phyloP scores from a whole-genome alignment of 2,113 vertebrate species.

The Mobula hypostoma region DNA sequence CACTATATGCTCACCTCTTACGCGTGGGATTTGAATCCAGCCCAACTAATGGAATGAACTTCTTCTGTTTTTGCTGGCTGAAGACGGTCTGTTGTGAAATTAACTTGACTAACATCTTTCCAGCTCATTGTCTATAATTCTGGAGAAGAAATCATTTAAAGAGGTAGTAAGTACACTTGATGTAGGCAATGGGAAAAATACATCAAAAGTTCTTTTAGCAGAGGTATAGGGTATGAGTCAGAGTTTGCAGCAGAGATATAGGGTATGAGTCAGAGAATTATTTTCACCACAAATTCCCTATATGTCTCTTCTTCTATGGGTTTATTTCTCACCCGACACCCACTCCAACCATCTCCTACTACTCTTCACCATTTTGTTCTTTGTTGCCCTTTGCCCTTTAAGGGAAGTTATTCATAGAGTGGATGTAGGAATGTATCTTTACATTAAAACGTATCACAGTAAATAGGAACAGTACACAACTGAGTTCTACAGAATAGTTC shows the following conservation, averaged over 20 bases:
- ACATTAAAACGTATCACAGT: too few species aligned
- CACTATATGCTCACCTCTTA: background rate
- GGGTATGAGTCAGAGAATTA: background rate
- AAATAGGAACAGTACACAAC: too few species aligned
- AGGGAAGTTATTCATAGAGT: too few species aligned
- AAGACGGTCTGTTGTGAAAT: background rate
- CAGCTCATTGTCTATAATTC: background rate
- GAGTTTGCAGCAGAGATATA: background rate
- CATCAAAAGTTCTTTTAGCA: background rate
- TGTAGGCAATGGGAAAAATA: background rate
- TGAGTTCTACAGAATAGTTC: too few species aligned
- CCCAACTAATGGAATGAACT: background rate
- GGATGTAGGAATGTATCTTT: too few species aligned
- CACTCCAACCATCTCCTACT: too few species aligned
- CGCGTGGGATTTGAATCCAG: background rate
- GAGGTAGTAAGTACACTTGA: background rate
- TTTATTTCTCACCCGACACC: too few species aligned
- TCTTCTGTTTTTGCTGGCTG: background rate
- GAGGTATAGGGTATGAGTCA: background rate
- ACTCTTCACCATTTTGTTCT: too few species aligned
- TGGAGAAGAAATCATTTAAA: background rate
- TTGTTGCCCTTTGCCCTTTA: too few species aligned
- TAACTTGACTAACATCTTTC: background rate
- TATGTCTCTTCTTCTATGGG: too few species aligned
- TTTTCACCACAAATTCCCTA: background rate